These are phyloP conservation scores for Thereva nobilitata DNA, from an alignment of 2,888 invertebrate genomes.

Conservation along the genomic window DNA sequence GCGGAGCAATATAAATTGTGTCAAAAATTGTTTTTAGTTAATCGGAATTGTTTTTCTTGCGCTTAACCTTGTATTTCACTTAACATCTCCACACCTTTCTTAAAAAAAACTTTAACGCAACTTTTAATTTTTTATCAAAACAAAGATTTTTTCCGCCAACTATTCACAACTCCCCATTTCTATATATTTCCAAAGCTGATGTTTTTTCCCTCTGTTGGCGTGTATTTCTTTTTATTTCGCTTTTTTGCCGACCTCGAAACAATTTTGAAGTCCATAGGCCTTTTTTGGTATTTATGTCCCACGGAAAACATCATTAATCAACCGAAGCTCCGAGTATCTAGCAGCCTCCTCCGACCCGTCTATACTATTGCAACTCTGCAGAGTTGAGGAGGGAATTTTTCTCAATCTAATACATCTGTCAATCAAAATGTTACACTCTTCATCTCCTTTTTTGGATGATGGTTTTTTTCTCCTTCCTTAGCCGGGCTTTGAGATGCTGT, in stretches of 20 bases:
- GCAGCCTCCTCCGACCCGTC: slow-evolving; percentile 15
- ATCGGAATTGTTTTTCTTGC: too few species aligned
- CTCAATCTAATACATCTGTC: slow-evolving; percentile 44
- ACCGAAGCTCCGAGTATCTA: slow-evolving; percentile 38
- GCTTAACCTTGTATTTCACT: too few species aligned
- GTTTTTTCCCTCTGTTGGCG: slow-evolving; percentile 14
- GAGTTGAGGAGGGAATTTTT: slow-evolving; percentile 38
- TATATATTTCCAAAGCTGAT: too few species aligned
- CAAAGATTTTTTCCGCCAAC: too few species aligned
- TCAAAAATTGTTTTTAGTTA: too few species aligned
- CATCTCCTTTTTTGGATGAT: slow-evolving; percentile 38
- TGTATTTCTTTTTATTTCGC: slow-evolving; percentile 27
- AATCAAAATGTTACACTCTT: slow-evolving; percentile 43
- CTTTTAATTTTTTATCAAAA: too few species aligned
- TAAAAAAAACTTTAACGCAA: too few species aligned
- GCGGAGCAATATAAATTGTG: too few species aligned
- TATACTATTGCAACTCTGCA: slow-evolving; percentile 35
- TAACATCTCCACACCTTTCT: too few species aligned
- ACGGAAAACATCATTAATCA: slow-evolving; percentile 57
- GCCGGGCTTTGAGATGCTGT: slow-evolving; percentile 20
- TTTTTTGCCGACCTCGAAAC: slow-evolving; percentile 35
- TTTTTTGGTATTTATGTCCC: slow-evolving; percentile 51
- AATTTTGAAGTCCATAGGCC: slow-evolving; percentile 41
- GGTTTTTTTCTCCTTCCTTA: slow-evolving; percentile 11
- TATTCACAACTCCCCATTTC: too few species aligned